Evolutionary conservation across 2,888 invertebrate genomes (phyloP).

Genomic region (Portevinia maculata): DNA sequence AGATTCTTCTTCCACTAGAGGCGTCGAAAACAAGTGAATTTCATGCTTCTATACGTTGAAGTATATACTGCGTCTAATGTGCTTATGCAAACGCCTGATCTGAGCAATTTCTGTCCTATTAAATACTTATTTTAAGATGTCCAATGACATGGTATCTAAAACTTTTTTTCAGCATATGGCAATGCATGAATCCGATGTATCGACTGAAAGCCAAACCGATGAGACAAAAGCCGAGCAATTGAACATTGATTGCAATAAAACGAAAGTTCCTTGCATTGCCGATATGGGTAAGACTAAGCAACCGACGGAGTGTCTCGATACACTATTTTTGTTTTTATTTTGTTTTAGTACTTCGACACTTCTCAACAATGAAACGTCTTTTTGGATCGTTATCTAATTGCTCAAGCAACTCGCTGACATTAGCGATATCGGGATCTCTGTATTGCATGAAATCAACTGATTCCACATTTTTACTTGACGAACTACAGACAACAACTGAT

Average conservation of each 20-base stretch:
- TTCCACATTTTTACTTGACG: conserved; percentile 82
- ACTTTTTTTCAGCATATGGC: conserved; percentile 79
- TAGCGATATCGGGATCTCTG: conserved; percentile 85
- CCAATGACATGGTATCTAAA: too few species aligned
- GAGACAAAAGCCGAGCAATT: conserved; percentile 91
- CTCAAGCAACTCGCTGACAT: conserved; percentile 87
- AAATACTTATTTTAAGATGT: too few species aligned
- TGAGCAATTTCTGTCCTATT: too few species aligned
- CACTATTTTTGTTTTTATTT: not conserved
- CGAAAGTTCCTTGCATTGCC: conserved; percentile 88
- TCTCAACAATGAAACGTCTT: conserved; percentile 91
- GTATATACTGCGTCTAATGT: too few species aligned
- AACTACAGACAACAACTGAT: conserved; percentile 91
- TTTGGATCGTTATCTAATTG: conserved; percentile 92
- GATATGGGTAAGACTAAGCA: conserved; percentile 85
- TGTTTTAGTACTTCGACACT: conserved; percentile 87
- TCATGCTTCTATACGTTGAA: too few species aligned
- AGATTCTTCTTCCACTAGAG: too few species aligned
- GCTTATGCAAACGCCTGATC: too few species aligned
- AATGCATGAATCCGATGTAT: conserved; percentile 83
- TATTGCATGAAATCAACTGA: conserved; percentile 80
- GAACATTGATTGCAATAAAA: conserved; percentile 83
- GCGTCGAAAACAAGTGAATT: too few species aligned
- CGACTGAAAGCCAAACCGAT: conserved; percentile 88
- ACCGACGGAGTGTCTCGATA: too few species aligned